Conservation (phyloP, 2,888 invertebrate species). For the Agrotis puta region DNA sequence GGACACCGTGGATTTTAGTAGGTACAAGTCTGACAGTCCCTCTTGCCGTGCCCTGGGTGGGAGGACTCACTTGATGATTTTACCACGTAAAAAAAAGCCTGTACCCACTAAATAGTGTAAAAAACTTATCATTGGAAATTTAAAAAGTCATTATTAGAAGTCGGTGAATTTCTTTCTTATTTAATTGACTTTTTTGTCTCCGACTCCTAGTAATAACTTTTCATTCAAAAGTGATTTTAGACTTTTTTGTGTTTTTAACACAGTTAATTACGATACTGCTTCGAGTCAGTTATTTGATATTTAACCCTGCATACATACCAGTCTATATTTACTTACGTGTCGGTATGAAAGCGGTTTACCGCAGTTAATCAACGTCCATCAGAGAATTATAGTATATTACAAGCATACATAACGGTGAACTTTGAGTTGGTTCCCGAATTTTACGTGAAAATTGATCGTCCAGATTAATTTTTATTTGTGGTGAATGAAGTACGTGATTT, state of each 20-base stretch:
- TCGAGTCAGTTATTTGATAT: constrained; percentile 26
- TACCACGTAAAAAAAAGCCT: too few species aligned
- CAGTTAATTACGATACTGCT: not conserved
- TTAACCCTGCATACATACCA: not conserved
- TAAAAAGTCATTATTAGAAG: too few species aligned
- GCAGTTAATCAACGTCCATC: constrained; percentile 29
- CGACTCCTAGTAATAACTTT: too few species aligned
- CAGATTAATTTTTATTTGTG: not conserved
- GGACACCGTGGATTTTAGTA: too few species aligned
- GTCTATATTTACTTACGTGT: constrained; percentile 22
- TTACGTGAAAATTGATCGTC: not conserved
- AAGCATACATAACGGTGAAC: not conserved
- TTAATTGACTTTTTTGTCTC: too few species aligned
- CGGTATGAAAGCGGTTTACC: constrained; percentile 37
- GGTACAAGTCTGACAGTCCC: too few species aligned
- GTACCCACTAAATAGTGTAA: too few species aligned
- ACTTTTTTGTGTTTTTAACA: not conserved
- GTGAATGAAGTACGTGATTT: not conserved
- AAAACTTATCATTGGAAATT: too few species aligned
- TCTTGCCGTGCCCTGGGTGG: too few species aligned
- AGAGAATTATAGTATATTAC: constrained; percentile 8
- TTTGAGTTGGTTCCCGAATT: not conserved
- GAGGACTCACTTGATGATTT: too few species aligned
- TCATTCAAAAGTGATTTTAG: not conserved
- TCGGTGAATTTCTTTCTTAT: too few species aligned